phyloP scores from a whole-genome alignment of 2,113 vertebrate genomes.

The Siniperca chuatsi region DNA sequence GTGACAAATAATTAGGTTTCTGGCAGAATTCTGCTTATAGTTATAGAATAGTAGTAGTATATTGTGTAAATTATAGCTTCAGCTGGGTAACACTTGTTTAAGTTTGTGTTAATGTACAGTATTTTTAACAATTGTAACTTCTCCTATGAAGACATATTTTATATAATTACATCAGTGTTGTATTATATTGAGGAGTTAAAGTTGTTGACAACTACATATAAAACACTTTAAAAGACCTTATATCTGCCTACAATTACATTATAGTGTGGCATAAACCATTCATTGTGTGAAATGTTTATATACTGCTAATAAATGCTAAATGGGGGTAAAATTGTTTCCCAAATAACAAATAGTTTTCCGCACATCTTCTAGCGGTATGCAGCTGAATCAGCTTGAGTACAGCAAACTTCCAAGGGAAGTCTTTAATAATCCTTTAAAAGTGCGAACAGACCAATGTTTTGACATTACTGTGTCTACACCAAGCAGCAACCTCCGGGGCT shows the following conservation, averaged over 20 bases:
- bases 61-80: background rate
- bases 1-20: constrained; percentile 28
- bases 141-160: background rate
- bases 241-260: background rate
- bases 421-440: background rate
- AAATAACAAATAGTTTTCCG: background rate
- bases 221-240: background rate
- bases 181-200: background rate
- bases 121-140: background rate
- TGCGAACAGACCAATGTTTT: background rate
- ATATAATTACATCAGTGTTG: background rate
- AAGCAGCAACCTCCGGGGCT: too few relatives aligned
- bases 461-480: background rate
- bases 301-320: background rate
- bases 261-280: background rate
- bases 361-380: background rate
- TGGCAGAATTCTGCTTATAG: background rate
- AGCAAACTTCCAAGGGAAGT: background rate
- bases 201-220: background rate
- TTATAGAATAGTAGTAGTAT: background rate
- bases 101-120: background rate
- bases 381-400: background rate
- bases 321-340: background rate
- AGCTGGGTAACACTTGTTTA: background rate
- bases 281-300: background rate